phyloP scores from a whole-genome alignment of 2,113 vertebrate species.

The Tricholaema leucomelas region DNA sequence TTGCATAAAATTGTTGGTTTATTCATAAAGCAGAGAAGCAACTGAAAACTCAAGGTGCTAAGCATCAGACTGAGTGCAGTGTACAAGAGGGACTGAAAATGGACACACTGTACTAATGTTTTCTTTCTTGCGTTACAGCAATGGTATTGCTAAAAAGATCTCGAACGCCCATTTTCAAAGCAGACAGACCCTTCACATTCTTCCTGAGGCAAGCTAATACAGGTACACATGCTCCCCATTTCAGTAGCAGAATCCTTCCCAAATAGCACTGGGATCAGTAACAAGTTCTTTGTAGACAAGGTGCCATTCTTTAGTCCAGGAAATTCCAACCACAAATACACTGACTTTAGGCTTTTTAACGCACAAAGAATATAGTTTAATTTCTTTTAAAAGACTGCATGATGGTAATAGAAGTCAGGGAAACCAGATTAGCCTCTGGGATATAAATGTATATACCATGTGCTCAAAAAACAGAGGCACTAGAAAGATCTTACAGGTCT shows the following conservation, averaged over 20 bases:
- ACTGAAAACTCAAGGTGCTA: neutral
- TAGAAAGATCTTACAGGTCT: neutral
- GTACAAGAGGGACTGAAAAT: neutral
- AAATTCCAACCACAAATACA: neutral
- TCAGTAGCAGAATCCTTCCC: neutral
- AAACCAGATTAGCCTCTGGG: neutral
- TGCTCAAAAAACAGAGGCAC: neutral
- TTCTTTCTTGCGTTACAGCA: slow-evolving; percentile 67
- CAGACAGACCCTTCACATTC: slow-evolving; percentile 87
- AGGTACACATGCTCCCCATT: slow-evolving; percentile 68
- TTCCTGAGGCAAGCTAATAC: slow-evolving; percentile 82
- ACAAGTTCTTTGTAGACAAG: neutral
- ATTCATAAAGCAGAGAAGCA: neutral
- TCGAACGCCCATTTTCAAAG: slow-evolving; percentile 86
- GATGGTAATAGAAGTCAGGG: neutral
- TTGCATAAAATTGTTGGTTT: neutral
- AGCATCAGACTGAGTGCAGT: too few relatives aligned
- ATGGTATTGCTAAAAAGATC: slow-evolving; percentile 90
- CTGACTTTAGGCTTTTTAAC: neutral
- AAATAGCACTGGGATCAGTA: neutral
- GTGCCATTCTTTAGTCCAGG: neutral
- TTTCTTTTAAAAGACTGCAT: neutral
- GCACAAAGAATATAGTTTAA: neutral
- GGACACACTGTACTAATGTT: neutral
- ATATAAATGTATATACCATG: rapidly evolving